Base-by-base conservation (phyloP, 1,140 invertebrate genomes). In the Drosophila sulfurigaster region DNA sequence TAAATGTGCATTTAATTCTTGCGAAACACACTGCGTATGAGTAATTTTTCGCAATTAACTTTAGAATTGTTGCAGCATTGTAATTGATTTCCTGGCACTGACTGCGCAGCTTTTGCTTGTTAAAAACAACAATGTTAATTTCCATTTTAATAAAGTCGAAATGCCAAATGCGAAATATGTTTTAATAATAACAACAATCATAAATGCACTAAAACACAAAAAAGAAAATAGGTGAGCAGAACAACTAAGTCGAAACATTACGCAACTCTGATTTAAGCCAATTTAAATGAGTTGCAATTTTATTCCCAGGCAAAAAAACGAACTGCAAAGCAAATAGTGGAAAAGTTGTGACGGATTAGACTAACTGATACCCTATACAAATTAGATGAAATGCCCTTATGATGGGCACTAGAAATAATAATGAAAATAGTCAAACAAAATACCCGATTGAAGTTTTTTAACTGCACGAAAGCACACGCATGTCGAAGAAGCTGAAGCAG, bases 101-200 rank as follows among this genome's bases (percentile, higher is more conserved):
- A 25, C 25, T 69, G 32, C 51, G 28, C 11, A 52, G 6, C 46
- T 48, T 25, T 20, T 8, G 15, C 46, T 48, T 6, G 64, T 74
- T 62, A 63, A 46, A 1, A 16, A 52, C 2, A 63, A 49, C 30
- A 68, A 56, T 51, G 56, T 43, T 60, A 52, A 69, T 48, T 64
- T 20, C 49, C 64, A 82, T 81, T 87, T 88, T 88, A 88, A 88
- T 78, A 58, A 74, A 77, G 68, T 70, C 66, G 43, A 78, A 79
- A 87, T 77, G 65, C 56, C 62, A 48, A 48, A 62, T 46, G 58
- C 62, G 51, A 67, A 69, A 49, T 38, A 66, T 45, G 10, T 43
- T 54, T 13, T 45, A 52, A 43, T 51, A 62, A 52, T 48, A n/a
- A n/a, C n/a, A 48, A 68, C 48, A 72, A 57, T 46, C 32, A 5